A percentile compares a stretch with the other conserved stretches of the same genome.
Evolutionary conservation across 2,797 vertebrate genomes (phyloP).

Genomic region (Malurus leucopterus): DNA sequence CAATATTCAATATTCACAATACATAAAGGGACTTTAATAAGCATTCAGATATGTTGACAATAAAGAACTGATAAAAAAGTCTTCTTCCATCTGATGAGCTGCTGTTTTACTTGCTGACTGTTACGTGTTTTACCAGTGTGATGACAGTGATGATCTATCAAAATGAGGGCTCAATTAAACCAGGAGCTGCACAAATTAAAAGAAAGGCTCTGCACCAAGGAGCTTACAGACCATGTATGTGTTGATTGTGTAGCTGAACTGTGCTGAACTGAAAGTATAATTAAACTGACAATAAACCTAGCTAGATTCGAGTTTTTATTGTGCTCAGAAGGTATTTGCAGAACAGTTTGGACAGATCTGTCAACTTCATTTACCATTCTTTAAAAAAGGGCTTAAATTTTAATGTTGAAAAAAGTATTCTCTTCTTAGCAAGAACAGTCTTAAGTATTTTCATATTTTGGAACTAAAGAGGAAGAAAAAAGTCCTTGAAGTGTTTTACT

Average conservation of each 20-base stretch:
- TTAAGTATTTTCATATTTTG: neutral
- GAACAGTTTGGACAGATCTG: neutral
- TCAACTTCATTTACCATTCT: neutral
- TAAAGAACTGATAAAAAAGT: neutral
- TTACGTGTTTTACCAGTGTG: neutral
- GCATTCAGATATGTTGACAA: neutral
- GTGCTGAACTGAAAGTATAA: neutral
- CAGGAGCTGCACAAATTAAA: neutral
- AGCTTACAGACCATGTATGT: neutral
- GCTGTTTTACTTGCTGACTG: neutral
- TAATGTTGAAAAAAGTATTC: neutral
- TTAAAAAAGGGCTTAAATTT: neutral
- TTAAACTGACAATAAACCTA: conserved; percentile 20
- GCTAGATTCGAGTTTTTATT: neutral
- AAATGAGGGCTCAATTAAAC: neutral
- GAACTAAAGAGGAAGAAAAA: neutral
- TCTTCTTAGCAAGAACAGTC: neutral
- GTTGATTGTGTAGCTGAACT: neutral
- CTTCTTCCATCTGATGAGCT: neutral
- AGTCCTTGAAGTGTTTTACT: neutral
- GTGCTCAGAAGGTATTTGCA: neutral
- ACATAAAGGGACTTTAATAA: neutral
- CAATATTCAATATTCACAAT: neutral
- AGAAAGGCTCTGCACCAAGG: neutral
- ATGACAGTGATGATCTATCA: neutral